Base-by-base conservation (phyloP, 2,113 vertebrate genomes). In the Prolemur simus region DNA sequence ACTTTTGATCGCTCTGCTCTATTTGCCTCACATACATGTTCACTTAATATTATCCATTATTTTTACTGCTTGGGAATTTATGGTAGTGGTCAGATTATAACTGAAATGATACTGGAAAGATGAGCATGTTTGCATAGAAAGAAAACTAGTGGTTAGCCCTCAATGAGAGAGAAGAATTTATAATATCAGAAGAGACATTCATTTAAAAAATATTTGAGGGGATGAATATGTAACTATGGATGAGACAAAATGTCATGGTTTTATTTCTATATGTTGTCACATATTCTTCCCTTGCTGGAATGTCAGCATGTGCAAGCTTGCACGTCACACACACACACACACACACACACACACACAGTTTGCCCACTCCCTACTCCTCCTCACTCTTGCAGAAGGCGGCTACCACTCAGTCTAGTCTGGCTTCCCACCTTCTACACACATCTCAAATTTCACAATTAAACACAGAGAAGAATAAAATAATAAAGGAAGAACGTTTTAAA, bases 191-290 rank as follows among this genome's bases (percentile, higher is more conserved):
- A 14, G 25, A 39, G 13, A n/a, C 29, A 68, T 47, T 88, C 18
- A 45, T 80, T 71, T 45, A 87, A 87, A 39, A 88, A 64, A 68
- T 68, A 87, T 39, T 12, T 87, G 13, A n/a, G n/a, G 18, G 11
- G 17, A 69, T 42, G 47, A 93, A 84, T 69, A 63, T 34, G 5
- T 39, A 77, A 17, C 18, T 87, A 7, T n/a, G 27, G n/a, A 23
- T 88, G 34, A 89, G n/a, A 95, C 14, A 69, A 77, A 54, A 54
- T 37, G 29, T 32, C 49, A 85, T 63, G 52, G 42, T 54, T 89
- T 96, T 93, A 64, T 23, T 71, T 78, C 78, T 60, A n/a, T 69
- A 45, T n/a, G n/a, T 78, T 94, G 82, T 84, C 10, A 63, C 37
- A 60, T 78, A 37, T 47, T 54, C 21, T 3, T 92, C 60, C 37